Evolutionary conservation across 2,797 vertebrate genomes (phyloP), one percentile per base, ranked within the genome.

Genomic region (Iguana delicatissima): DNA sequence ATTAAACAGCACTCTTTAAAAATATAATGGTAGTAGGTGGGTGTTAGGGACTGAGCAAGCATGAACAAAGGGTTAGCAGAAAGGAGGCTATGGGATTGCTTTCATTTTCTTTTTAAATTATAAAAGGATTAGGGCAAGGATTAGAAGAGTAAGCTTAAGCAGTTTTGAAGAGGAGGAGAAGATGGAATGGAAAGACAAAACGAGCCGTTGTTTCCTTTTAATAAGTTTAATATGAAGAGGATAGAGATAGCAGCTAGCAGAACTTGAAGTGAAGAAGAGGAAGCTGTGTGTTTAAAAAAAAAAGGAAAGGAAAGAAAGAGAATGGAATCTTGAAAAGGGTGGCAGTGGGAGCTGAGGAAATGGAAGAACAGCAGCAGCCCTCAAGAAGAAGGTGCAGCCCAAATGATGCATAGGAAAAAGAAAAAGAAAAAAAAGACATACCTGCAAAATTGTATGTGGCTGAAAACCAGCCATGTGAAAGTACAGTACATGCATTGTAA

Each of bases 41-140:
- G 50, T 84, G 90, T 89, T 24, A 82, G 22, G 69, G 89, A 67
- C 3, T 90, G 89, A 73, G 84, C 9, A 18, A 89, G 77, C 10
- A 52, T 90, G 93, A 95, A 91, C 80, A 91, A 93, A 88, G 22
- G 88, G 89, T 90, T 94, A 94, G n/a, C 24, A 76, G 87, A 81
- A 84, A 89, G 16, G 85, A 20, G 13, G 50, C 67, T 82, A 89
- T 57, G 29, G 93, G 93, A 92, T 95, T 92, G 8, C 85, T 92
- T 93, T 92, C 84, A 91, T 92, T 76, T 90, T 80, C 87, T 89
- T 72, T 81, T 82, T 89, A 93, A 95, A 89, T 92, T 92, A 92
- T 57, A 67, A 89, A 90, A 92, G 79, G 35, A 94, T 94, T 95
- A 93, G 88, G 72, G 93, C 74, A 7, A 80, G 52, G 88, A 95